Evolutionary conservation across 2,888 invertebrate genomes (phyloP).

Genomic region (Aleiodes alternator): DNA sequence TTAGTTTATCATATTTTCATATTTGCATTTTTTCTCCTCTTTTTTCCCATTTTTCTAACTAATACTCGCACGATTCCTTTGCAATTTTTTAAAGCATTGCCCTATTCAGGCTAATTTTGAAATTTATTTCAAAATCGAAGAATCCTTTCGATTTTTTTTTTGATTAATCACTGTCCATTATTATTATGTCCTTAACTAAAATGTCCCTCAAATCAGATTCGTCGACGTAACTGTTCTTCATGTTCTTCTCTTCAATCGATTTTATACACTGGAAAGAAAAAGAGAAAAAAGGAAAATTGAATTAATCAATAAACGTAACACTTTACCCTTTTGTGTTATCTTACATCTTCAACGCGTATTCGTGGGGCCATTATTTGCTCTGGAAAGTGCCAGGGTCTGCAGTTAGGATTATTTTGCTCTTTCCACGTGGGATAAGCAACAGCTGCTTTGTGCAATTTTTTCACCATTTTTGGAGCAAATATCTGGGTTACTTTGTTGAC

Average conservation of each 20-base stretch:
- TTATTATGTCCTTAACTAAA: slow-evolving; percentile 64
- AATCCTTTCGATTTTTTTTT: background rate
- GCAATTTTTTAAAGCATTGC: too few species aligned
- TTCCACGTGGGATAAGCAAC: slow-evolving; percentile 91
- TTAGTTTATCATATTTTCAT: too few species aligned
- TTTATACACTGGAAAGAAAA: slow-evolving; percentile 69
- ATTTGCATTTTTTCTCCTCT: too few species aligned
- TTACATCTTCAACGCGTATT: slow-evolving; percentile 84
- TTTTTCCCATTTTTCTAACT: background rate
- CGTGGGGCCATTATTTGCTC: slow-evolving; percentile 87
- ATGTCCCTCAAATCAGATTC: slow-evolving; percentile 70
- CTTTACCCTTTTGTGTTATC: slow-evolving; percentile 63
- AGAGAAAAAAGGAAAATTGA: slow-evolving; percentile 1
- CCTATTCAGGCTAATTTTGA: background rate
- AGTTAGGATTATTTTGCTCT: slow-evolving; percentile 82
- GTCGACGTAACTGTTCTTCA: slow-evolving; percentile 71
- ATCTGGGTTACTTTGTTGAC: slow-evolving; percentile 92
- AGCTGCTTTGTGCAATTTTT: slow-evolving; percentile 88
- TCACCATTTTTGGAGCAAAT: slow-evolving; percentile 90
- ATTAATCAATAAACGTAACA: slow-evolving; percentile 23
- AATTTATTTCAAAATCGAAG: slow-evolving; percentile 3
- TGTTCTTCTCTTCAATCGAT: slow-evolving; percentile 71
- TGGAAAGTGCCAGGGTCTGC: slow-evolving; percentile 92
- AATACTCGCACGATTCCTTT: background rate
- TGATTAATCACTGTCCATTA: slow-evolving; percentile 71